These are phyloP conservation scores for Trichopoda pennipes DNA, from an alignment of 2,888 invertebrate species.

Conservation along the genomic window DNA sequence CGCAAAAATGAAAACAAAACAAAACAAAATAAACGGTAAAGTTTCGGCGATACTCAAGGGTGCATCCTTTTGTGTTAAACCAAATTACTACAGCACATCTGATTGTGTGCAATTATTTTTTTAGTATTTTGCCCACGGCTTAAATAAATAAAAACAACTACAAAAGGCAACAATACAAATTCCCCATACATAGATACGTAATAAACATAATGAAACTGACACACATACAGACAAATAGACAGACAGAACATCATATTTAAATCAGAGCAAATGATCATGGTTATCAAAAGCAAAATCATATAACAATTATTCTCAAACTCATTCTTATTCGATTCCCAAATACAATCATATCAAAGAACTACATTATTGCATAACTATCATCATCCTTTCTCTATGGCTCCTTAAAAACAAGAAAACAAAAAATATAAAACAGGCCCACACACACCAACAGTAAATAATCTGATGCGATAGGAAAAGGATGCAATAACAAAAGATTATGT, in stretches of 20 bases:
- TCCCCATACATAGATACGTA: conserved; percentile 32
- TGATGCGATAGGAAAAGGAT: conserved; percentile 58
- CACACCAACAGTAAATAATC: conserved; percentile 29
- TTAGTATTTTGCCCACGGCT: conserved; percentile 65
- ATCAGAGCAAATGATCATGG: conserved; percentile 58
- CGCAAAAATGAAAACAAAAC: conserved; percentile 58
- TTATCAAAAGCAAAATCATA: conserved; percentile 37
- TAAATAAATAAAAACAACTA: conserved; percentile 64
- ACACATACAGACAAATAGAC: conserved; percentile 27
- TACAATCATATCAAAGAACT: conserved; percentile 22
- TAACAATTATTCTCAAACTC: conserved; percentile 51
- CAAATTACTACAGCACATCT: conserved; percentile 61
- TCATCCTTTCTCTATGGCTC: conserved; percentile 57
- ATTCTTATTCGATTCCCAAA: conserved; percentile 24
- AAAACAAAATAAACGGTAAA: conserved; percentile 45
- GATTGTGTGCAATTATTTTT: conserved; percentile 67
- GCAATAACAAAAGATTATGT: conserved; percentile 44
- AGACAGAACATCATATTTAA: conserved; percentile 60
- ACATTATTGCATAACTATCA: background rate
- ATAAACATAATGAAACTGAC: conserved; percentile 46
- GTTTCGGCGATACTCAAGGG: conserved; percentile 61
- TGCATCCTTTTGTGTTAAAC: conserved; percentile 68
- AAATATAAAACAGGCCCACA: background rate
- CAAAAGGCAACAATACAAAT: conserved; percentile 43
- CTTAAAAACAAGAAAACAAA: conserved; percentile 19